Conservation (phyloP, 2,888 invertebrate species). For the Baronia brevicornis region DNA sequence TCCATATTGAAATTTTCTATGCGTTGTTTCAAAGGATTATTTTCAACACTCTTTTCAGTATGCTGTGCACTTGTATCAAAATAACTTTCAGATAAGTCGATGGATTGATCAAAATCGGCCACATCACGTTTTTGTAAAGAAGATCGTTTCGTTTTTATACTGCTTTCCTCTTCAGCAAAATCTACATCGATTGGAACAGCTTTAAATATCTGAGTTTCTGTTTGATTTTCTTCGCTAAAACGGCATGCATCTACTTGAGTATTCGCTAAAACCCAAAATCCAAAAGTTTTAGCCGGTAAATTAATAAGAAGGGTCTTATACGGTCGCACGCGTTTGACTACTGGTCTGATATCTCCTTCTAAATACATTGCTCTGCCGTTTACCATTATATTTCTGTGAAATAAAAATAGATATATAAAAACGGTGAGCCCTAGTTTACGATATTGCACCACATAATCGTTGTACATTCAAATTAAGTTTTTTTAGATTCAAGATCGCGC, state of each 20-base stretch:
- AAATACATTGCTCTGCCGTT: conserved; percentile 78
- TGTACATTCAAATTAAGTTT: too few species aligned
- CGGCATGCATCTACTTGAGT: conserved; percentile 77
- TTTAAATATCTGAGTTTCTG: conserved; percentile 19
- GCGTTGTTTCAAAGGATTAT: conserved; percentile 29
- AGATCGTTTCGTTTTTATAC: conserved; percentile 35
- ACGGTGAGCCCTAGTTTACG: neutral
- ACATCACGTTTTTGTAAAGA: conserved; percentile 28
- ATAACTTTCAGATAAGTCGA: conserved; percentile 25
- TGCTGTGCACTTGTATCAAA: conserved; percentile 20
- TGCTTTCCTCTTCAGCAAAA: conserved; percentile 17
- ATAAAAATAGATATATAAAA: conserved; percentile 3
- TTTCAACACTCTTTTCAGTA: conserved; percentile 18
- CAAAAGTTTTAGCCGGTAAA: conserved; percentile 80
- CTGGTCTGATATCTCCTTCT: conserved; percentile 74
- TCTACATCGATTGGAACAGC: conserved; percentile 24
- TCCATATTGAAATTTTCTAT: conserved; percentile 37
- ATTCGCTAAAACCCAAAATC: conserved; percentile 84
- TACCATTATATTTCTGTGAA: conserved; percentile 75
- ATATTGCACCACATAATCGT: too few species aligned
- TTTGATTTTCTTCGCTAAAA: conserved; percentile 23
- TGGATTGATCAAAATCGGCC: conserved; percentile 21
- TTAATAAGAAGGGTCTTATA: conserved; percentile 73
- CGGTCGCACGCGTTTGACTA: conserved; percentile 66
- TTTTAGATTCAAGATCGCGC: too few species aligned